Conservation (phyloP, 2,888 invertebrate species). For the Mythimna ferrago region DNA sequence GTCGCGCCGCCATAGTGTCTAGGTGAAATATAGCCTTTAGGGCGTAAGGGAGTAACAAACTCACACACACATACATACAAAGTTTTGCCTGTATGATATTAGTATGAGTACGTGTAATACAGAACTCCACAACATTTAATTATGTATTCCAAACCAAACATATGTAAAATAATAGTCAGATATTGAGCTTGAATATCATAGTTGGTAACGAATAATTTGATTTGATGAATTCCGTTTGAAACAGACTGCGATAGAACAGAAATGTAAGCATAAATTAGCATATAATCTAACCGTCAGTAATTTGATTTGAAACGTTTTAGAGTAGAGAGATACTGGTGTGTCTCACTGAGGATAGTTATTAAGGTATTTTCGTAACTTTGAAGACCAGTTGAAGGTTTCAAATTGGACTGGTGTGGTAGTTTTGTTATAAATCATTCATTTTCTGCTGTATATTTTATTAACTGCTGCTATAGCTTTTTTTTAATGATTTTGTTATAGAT, state of each 20-base stretch:
- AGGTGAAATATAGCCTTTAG: too few relatives aligned
- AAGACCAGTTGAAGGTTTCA: not conserved
- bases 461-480: too few relatives aligned
- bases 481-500: too few relatives aligned
- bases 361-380: not conserved
- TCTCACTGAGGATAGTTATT: slow-evolving; percentile 8
- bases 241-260: slow-evolving; percentile 24
- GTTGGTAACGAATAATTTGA: slow-evolving; percentile 40
- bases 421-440: not conserved
- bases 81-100: too few relatives aligned
- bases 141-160: slow-evolving; percentile 5
- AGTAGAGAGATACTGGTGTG: not conserved
- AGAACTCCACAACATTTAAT: slow-evolving; percentile 1
- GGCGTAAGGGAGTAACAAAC: too few relatives aligned
- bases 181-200: slow-evolving; percentile 35
- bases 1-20: too few relatives aligned
- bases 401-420: not conserved
- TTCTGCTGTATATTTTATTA: not conserved
- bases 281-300: slow-evolving; percentile 31
- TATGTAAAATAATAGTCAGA: slow-evolving; percentile 15
- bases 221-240: slow-evolving; percentile 48
- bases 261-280: slow-evolving; percentile 49
- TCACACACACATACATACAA: too few relatives aligned
- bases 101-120: too few relatives aligned
- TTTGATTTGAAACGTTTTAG: slow-evolving; percentile 38